Evolutionary conservation across 2,113 vertebrate genomes (phyloP), one percentile per base, ranked within the genome.

Genomic region (Melanerpes aurifrons): DNA sequence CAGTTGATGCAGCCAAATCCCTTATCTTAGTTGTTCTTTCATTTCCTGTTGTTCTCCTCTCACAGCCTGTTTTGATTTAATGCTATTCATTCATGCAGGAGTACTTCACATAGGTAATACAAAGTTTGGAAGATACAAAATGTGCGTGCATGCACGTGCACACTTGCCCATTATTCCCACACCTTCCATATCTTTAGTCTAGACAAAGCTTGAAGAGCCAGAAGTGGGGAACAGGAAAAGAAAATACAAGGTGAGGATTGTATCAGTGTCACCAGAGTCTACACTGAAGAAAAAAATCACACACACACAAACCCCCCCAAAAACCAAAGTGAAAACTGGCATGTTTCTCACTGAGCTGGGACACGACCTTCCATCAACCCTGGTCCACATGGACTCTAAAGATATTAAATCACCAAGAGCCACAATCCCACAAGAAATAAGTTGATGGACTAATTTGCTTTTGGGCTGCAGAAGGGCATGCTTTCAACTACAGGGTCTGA

Each of bases 31-130:
- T 56, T 28, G 2, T 83, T 93, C 87, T 88, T 95, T 95, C 95
- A 96, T 96, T 96, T 96, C 95, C 94, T 96, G 85, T 78, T 89
- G 18, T 78, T 95, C 56, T 54, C n/a, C 45, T 45, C 94, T 72
- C 82, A n/a, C 94, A 94, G 94, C 66, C 87, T 95, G 94, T 95
- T 96, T 83, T 91, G 79, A 95, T 96, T 96, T 96, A 95, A 75
- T 0, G 7, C 68, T 81, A 50, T 79, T 89, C 35, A 3, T 76
- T 62, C 86, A 70, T 56, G 81, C 89, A 90, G 40, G 35, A 82
- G 40, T 68, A 31, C 79, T 87, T 71, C 73, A 63, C 45, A 43
- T 62, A 91, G 82, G 95, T 83, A 94, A 95, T 26, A 28, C 47
- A 12, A 82, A 71, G 69, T 81, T 91, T 88, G 62, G 45, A 92